These are phyloP conservation scores for Drosophila sp. DNA, from an alignment of 1,140 invertebrate genomes.

Conservation along the genomic window DNA sequence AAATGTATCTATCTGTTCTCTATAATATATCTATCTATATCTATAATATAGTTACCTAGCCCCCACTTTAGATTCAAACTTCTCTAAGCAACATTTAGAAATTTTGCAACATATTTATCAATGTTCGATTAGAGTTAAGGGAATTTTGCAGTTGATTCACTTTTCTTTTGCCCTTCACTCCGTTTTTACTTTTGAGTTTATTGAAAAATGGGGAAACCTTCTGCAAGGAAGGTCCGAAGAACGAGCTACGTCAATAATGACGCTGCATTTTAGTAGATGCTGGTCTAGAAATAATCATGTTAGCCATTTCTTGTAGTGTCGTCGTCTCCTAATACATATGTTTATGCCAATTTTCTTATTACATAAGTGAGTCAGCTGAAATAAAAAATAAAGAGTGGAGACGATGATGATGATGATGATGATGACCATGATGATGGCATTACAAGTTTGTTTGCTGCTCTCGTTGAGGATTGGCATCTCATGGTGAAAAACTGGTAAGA, in stretches of 20 bases:
- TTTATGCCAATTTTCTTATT: slow-evolving; percentile 78
- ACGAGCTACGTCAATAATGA: slow-evolving; percentile 41
- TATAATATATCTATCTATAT: too few species aligned
- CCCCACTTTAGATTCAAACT: neutral
- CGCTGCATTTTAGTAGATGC: slow-evolving; percentile 46
- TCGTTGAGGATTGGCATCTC: slow-evolving; percentile 7
- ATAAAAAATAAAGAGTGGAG: slow-evolving; percentile 36
- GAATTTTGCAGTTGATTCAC: neutral
- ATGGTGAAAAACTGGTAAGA: slow-evolving; percentile 19
- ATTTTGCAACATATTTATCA: neutral
- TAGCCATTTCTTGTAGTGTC: slow-evolving; percentile 49
- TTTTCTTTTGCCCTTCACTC: neutral
- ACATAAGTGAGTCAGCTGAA: slow-evolving; percentile 77
- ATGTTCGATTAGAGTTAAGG: neutral
- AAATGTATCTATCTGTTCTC: too few species aligned
- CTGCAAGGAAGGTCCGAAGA: slow-evolving; percentile 17
- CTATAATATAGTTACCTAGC: too few species aligned
- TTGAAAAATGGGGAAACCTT: slow-evolving; percentile 21
- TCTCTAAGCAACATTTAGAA: neutral
- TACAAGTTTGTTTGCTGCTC: slow-evolving; percentile 39
- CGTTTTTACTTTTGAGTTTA: slow-evolving; percentile 21
- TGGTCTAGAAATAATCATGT: slow-evolving; percentile 49
- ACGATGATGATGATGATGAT: neutral
- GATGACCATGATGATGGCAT: slow-evolving; percentile 16
- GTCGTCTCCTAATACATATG: slow-evolving; percentile 68